Evolutionary conservation across 2,113 vertebrate genomes (phyloP).

Genomic region (Ceyx margarethae): DNA sequence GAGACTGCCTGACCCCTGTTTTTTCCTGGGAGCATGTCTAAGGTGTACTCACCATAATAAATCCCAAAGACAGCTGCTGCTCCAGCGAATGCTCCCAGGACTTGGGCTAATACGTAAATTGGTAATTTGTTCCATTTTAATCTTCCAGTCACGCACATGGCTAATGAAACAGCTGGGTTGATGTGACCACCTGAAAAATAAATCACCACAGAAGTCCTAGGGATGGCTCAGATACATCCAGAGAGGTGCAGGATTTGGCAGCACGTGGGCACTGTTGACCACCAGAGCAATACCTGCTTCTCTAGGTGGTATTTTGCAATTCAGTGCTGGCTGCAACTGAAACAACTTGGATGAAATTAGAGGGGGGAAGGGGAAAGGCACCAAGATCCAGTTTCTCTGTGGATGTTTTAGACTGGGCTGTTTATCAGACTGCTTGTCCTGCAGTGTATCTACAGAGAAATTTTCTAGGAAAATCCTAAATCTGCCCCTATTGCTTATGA

Average conservation of each 20-base stretch:
- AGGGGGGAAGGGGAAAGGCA: not conserved
- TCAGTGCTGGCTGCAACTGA: not conserved
- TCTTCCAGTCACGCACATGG: slow-evolving; percentile 90
- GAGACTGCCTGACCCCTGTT: slow-evolving; percentile 30
- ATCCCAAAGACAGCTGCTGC: slow-evolving; percentile 86
- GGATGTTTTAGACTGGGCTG: not conserved
- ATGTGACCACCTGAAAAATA: slow-evolving; percentile 87
- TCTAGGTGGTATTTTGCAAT: not conserved
- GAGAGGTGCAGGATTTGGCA: not conserved
- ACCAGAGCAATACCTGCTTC: not conserved
- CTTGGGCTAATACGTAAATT: slow-evolving; percentile 87
- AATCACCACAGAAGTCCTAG: not conserved
- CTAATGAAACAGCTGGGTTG: slow-evolving; percentile 94
- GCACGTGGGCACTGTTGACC: not conserved
- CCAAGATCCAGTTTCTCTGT: not conserved
- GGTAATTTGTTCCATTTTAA: slow-evolving; percentile 89
- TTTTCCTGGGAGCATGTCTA: slow-evolving; percentile 12
- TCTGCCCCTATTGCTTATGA: not conserved
- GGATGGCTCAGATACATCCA: not conserved
- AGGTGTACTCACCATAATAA: slow-evolving; percentile 85
- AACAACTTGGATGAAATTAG: not conserved
- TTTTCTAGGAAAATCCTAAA: not conserved
- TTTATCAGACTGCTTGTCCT: not conserved
- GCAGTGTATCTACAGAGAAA: not conserved
- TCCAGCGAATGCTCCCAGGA: slow-evolving; percentile 88